Conservation (phyloP, 2,888 invertebrate genomes). For the Melieria picta region DNA sequence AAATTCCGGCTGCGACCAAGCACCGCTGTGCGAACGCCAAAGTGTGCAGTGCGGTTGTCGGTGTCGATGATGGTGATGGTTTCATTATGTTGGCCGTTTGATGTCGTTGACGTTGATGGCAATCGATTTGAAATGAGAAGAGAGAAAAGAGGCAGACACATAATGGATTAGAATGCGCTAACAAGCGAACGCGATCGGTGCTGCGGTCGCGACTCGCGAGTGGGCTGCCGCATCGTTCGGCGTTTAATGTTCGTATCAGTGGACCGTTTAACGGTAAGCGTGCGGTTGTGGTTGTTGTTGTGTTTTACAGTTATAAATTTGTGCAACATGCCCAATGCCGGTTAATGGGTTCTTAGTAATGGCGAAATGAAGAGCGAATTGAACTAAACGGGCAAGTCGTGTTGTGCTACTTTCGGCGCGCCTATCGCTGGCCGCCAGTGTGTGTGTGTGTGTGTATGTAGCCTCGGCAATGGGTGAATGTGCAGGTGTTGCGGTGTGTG, state of each 20-base stretch:
- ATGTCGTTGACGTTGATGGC: slow-evolving; percentile 6
- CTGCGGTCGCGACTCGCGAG: not conserved
- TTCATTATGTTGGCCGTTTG: not conserved
- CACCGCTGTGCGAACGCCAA: slow-evolving; percentile 43
- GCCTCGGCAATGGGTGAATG: too few relatives aligned
- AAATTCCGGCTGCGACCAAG: slow-evolving; percentile 64
- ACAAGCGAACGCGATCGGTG: not conserved
- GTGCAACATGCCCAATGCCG: not conserved
- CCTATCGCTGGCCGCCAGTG: not conserved
- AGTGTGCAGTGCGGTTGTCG: not conserved
- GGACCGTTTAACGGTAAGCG: slow-evolving; percentile 3
- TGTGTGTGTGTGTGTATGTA: not conserved
- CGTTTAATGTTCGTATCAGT: not conserved
- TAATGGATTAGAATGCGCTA: not conserved
- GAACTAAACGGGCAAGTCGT: too few relatives aligned
- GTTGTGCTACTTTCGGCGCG: not conserved
- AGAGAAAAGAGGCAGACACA: not conserved
- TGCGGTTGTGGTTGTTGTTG: slow-evolving; percentile 9
- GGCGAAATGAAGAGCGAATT: too few relatives aligned
- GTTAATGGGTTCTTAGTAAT: too few relatives aligned
- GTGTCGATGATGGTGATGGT: not conserved
- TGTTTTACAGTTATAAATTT: slow-evolving; percentile 39
- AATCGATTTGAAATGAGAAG: slow-evolving; percentile 25
- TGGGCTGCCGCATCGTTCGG: not conserved
- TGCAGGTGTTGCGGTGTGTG: not conserved